Evolutionary conservation across 1,140 invertebrate genomes (phyloP), one percentile per base, ranked within the genome.

Genomic region (Stenopsyche tienmushanensis): DNA sequence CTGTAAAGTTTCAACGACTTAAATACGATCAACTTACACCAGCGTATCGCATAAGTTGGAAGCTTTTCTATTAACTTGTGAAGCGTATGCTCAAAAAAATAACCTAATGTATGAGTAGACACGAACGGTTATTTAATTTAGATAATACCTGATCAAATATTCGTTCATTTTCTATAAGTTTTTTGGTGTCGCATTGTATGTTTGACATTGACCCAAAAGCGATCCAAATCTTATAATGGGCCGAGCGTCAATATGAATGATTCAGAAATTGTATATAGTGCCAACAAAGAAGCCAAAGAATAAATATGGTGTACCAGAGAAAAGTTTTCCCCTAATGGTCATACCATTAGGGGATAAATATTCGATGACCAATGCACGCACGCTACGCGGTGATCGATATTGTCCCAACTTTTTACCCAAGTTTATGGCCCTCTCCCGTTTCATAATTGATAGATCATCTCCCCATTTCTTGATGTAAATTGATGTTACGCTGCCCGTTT

Each of bases 391-490:
- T 54, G 52, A 54, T 57, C 54, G 54, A 57, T 57, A 57, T 13
- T 29, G 23, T 25, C 20, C 50, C 23, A 23, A 26, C 50, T 23
- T 49, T 13, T 20, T 10, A 49, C 45, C 18, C 9, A 20, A 9
- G 45, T 49, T 49, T 20, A 49, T 9, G 1, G 45, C 29, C 24
- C 18, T n/a, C n/a, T 58, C 7, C 60, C 47, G 24, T 24, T 20
- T 26, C 34, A 64, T 64, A 64, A 64, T 64, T 64, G 62, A 64
- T 54, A 54, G 62, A 64, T 64, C 50, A 54, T 64, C 52, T 41
- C n/a, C 29, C 29, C 10, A n/a, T 55, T 41, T 26, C 3, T 15
- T 59, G n/a, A 44, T 41, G 29, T 18, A 44, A 59, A 59, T 42
- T 42, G 39, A 59, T 59, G 55, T 59, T 60, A 17, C n/a, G n/a